These are phyloP conservation scores for Fragum whitleyi DNA, from an alignment of 2,888 invertebrate genomes.

Conservation along the genomic window DNA sequence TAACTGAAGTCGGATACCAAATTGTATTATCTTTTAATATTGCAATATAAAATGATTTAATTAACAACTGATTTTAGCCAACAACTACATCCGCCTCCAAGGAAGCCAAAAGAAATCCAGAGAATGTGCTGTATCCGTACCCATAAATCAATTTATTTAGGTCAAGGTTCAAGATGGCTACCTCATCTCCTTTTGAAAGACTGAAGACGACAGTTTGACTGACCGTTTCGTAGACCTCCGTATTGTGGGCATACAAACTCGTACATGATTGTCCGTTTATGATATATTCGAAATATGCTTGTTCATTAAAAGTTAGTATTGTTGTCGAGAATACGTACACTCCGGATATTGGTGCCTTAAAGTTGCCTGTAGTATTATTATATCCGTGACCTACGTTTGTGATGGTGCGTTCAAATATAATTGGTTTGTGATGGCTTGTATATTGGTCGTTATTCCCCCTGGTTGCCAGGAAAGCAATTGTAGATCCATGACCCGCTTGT, in stretches of 20 bases:
- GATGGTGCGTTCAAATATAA: no score
- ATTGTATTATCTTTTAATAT: no score
- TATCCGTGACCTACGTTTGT: background rate
- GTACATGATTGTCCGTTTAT: background rate
- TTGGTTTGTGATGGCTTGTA: no score
- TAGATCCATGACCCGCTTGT: no score
- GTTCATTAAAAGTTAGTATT: background rate
- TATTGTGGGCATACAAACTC: background rate
- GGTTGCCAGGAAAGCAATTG: no score
- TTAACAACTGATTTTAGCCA: background rate
- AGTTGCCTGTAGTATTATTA: background rate
- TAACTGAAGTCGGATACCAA: no score
- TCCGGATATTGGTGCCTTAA: conserved; percentile 6
- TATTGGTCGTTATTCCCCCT: no score
- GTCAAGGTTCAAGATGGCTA: background rate
- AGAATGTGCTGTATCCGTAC: background rate
- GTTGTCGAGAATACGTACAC: conserved; percentile 15
- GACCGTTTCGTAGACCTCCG: background rate
- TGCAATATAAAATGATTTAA: no score
- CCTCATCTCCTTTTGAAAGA: background rate
- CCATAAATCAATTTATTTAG: background rate
- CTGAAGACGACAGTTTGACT: background rate
- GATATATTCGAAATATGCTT: background rate
- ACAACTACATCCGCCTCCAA: background rate
- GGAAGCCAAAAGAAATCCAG: background rate